phyloP scores from a whole-genome alignment of 2,888 invertebrate genomes.

The Myopa tessellatipennis region DNA sequence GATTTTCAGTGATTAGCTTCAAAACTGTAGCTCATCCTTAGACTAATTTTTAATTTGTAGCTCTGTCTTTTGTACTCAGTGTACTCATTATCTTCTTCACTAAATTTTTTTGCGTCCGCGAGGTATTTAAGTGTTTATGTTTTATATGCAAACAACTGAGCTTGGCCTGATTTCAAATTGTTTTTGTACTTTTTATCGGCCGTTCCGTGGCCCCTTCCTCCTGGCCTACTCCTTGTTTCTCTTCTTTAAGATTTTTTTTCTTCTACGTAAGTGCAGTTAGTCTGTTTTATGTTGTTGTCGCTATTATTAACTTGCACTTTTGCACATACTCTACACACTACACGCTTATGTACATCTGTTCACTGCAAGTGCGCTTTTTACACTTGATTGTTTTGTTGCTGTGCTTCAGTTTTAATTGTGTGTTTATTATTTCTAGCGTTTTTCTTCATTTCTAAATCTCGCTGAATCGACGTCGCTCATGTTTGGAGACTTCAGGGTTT shows the following conservation, averaged over 20 bases:
- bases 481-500: no score
- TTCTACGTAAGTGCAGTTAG: neutral
- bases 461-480: no score
- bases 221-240: constrained; percentile 23
- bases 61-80: neutral
- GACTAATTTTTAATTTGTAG: no score
- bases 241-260: constrained; percentile 3
- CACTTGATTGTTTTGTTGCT: constrained; percentile 25
- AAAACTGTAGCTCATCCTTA: no score
- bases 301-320: neutral
- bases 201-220: constrained; percentile 31
- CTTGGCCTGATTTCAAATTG: constrained; percentile 63
- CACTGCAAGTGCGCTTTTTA: constrained; percentile 37
- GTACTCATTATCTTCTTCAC: constrained; percentile 37
- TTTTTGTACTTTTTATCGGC: constrained; percentile 16
- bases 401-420: constrained; percentile 32
- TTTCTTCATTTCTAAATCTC: neutral
- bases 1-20: no score
- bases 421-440: constrained; percentile 16
- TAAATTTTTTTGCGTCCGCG: constrained; percentile 3
- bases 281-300: constrained; percentile 10
- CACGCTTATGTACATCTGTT: neutral
- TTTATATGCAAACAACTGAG: constrained; percentile 47
- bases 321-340: neutral
- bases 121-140: constrained; percentile 3